Evolutionary conservation across 2,888 invertebrate species (phyloP).

Genomic region (Pseudanteris insignis): DNA sequence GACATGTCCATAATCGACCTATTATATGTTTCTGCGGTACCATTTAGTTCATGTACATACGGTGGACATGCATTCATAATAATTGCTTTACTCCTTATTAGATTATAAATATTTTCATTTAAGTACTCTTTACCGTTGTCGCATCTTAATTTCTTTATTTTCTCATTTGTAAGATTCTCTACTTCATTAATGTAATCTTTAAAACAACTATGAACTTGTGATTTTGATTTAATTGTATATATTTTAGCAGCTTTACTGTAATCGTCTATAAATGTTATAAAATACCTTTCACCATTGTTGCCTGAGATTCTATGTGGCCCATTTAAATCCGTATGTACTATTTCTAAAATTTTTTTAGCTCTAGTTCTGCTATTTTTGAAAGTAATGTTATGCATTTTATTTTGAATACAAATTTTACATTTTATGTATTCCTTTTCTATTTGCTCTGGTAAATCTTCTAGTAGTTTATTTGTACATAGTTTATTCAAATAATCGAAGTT

Average conservation of each 20-base stretch:
- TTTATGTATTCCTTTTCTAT: not conserved
- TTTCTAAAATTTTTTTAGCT: slow-evolving; percentile 15
- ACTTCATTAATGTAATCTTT: not conserved
- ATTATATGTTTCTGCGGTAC: slow-evolving; percentile 19
- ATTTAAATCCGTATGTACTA: not conserved
- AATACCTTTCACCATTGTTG: not conserved
- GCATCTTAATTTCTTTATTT: not conserved
- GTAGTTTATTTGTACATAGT: not conserved
- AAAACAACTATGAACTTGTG: not conserved
- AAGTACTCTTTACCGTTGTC: not conserved
- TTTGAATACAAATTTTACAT: slow-evolving; percentile 37
- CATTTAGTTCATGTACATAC: slow-evolving; percentile 31
- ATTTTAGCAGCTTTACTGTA: not conserved
- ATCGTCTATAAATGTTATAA: slow-evolving; percentile 1
- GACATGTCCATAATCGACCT: not conserved
- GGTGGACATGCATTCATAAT: slow-evolving; percentile 2
- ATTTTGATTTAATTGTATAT: not conserved
- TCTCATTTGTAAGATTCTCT: not conserved
- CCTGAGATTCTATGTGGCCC: not conserved
- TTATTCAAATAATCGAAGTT: not conserved
- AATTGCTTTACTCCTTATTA: not conserved
- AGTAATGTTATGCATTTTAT: slow-evolving; percentile 41
- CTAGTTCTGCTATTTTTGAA: slow-evolving; percentile 43
- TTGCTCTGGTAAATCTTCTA: not conserved
- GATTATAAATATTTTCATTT: not conserved